A percentile compares a stretch with the other conserved stretches of the same genome.
Evolutionary conservation across 2,113 vertebrate species (phyloP).

Genomic region (Ariopsis seemanni): DNA sequence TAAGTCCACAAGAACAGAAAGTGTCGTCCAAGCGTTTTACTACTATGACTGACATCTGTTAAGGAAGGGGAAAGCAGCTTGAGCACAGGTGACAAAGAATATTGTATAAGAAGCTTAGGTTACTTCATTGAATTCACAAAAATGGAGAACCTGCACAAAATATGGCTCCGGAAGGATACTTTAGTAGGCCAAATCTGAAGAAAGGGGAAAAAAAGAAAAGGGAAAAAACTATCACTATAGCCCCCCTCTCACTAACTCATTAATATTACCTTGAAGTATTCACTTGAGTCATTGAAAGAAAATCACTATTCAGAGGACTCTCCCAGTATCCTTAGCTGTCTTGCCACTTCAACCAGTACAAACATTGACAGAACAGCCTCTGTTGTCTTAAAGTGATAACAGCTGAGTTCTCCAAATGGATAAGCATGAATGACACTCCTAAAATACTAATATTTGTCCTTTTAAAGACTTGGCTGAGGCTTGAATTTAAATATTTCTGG

Average conservation of each 20-base stretch:
- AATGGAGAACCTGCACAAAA: not conserved
- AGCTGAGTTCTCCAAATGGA: slow-evolving; percentile 16
- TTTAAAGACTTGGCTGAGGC: not conserved
- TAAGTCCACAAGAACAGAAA: not conserved
- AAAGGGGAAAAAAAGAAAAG: not conserved
- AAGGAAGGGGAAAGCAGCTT: not conserved
- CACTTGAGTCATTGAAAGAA: not conserved
- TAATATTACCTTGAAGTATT: slow-evolving; percentile 29
- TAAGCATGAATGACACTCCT: slow-evolving; percentile 10
- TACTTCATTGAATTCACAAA: not conserved
- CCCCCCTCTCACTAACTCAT: not conserved
- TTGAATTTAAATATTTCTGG: slow-evolving; percentile 12
- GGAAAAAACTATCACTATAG: not conserved
- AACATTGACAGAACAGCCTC: slow-evolving; percentile 46
- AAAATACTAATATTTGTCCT: slow-evolving; percentile 33
- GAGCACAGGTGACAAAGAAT: not conserved
- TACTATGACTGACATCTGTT: not conserved
- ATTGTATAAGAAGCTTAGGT: not conserved
- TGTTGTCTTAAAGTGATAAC: slow-evolving; percentile 35
- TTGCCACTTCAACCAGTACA: slow-evolving; percentile 37
- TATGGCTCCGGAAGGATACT: not conserved
- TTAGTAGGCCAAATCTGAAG: not conserved
- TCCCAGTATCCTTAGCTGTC: slow-evolving; percentile 23
- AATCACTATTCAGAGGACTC: slow-evolving; percentile 30
- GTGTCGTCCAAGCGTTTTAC: not conserved